Evolutionary conservation across 2,888 invertebrate species (phyloP).

Genomic region (Sacculina carcini): DNA sequence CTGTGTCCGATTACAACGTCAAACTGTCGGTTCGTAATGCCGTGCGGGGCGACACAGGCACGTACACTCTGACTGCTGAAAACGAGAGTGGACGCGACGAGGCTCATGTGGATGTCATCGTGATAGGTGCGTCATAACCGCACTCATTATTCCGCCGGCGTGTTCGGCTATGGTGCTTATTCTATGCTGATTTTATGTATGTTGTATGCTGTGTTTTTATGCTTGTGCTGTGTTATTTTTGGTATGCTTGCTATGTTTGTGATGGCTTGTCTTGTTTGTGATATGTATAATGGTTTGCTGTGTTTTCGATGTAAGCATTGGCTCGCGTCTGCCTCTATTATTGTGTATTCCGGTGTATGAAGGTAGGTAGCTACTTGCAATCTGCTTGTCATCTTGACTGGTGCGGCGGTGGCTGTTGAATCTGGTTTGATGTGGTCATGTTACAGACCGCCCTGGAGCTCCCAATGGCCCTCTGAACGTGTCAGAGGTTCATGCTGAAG

Average conservation of each 20-base stretch:
- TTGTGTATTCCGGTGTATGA: no score
- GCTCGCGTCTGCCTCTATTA: no score
- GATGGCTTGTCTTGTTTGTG: no score
- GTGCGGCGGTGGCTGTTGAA: not conserved
- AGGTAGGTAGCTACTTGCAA: no score
- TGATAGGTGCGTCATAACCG: slow-evolving; percentile 28
- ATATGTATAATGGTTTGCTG: no score
- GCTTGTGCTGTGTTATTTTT: no score
- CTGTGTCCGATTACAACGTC: slow-evolving; percentile 51
- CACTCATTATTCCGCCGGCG: not conserved
- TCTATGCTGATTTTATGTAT: no score
- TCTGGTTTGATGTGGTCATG: not conserved
- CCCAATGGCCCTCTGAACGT: slow-evolving; percentile 79
- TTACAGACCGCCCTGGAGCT: slow-evolving; percentile 51
- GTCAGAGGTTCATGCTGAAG: slow-evolving; percentile 64
- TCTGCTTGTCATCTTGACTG: no score
- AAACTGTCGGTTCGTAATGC: slow-evolving; percentile 51
- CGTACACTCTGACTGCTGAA: slow-evolving; percentile 70
- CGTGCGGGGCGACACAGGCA: slow-evolving; percentile 60
- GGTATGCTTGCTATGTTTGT: no score
- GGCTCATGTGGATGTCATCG: slow-evolving; percentile 70
- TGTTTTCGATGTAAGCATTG: no score
- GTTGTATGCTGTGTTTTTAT: no score
- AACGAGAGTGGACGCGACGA: slow-evolving; percentile 82
- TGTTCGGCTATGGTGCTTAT: no score